These are phyloP conservation scores for Campopleginae sp. DNA, from an alignment of 2,888 invertebrate genomes.

Conservation along the genomic window DNA sequence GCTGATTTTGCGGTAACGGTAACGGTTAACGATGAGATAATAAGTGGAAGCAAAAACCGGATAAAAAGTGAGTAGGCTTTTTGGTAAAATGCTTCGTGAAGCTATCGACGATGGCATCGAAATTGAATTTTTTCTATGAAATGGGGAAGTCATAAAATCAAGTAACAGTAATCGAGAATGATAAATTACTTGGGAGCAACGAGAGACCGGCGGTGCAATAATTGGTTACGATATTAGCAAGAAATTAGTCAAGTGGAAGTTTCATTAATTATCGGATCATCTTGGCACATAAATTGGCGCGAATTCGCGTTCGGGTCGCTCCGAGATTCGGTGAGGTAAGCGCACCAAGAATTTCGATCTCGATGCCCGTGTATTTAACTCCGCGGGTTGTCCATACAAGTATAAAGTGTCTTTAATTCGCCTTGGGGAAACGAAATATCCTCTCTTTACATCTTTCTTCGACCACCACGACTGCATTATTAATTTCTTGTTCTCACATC, in stretches of 20 bases:
- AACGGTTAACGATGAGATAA: not conserved
- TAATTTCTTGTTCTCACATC: slow-evolving; percentile 30
- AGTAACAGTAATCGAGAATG: slow-evolving; percentile 34
- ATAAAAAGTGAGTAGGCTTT: not conserved
- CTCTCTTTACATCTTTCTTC: slow-evolving; percentile 21
- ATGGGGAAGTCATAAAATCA: not conserved
- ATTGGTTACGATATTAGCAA: slow-evolving; percentile 51
- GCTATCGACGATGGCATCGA: not conserved
- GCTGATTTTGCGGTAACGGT: not conserved
- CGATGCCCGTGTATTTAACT: slow-evolving; percentile 27
- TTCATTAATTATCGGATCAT: slow-evolving; percentile 56
- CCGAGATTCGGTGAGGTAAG: slow-evolving; percentile 15
- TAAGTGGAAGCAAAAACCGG: not conserved
- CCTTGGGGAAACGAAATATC: slow-evolving; percentile 27
- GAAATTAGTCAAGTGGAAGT: slow-evolving; percentile 51
- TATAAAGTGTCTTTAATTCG: slow-evolving; percentile 10
- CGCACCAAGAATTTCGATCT: slow-evolving; percentile 44
- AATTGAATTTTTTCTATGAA: not conserved
- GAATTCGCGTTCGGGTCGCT: slow-evolving; percentile 18
- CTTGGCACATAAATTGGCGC: slow-evolving; percentile 45
- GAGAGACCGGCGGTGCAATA: slow-evolving; percentile 36
- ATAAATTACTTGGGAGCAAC: slow-evolving; percentile 36
- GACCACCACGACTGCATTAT: slow-evolving; percentile 31
- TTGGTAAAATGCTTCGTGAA: not conserved
- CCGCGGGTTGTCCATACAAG: slow-evolving; percentile 11